phyloP scores from a whole-genome alignment of 2,797 vertebrate genomes.

The Enteromius viviparus region DNA sequence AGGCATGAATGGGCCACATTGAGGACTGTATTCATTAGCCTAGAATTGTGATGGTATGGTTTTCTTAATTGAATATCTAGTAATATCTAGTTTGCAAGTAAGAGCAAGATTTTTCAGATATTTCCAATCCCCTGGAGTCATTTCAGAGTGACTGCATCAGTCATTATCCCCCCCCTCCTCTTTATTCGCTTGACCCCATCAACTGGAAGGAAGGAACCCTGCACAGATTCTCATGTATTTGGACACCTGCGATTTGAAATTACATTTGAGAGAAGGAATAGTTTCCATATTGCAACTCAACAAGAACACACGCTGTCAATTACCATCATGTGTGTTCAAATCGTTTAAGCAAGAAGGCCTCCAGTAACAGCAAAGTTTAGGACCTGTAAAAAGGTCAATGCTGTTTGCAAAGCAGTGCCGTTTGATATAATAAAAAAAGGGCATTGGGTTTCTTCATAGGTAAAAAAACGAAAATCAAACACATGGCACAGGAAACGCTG shows the following conservation, averaged over 20 bases:
- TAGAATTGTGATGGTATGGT: background rate
- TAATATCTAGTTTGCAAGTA: background rate
- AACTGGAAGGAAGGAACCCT: conserved; percentile 11
- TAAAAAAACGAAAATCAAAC: conserved; percentile 9
- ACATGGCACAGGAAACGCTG: background rate
- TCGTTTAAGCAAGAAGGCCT: conserved; percentile 31
- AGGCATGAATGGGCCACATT: background rate
- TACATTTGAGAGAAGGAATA: conserved; percentile 36
- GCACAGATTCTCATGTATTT: conserved; percentile 27
- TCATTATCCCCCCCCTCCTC: conserved; percentile 7
- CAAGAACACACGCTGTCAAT: conserved; percentile 41
- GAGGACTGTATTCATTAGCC: background rate
- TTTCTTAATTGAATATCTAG: background rate
- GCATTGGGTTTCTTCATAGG: conserved; percentile 14
- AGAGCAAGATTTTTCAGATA: conserved; percentile 26
- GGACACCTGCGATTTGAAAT: conserved; percentile 46
- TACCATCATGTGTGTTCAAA: conserved; percentile 42
- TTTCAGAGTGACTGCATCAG: conserved; percentile 32
- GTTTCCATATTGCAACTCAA: conserved; percentile 37
- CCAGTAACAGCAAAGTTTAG: conserved; percentile 7
- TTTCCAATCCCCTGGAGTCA: conserved; percentile 25
- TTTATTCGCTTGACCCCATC: conserved; percentile 40
- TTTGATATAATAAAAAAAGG: conserved; percentile 21
- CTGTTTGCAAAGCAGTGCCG: conserved; percentile 10
- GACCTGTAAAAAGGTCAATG: conserved; percentile 22